A percentile compares a stretch with the other conserved stretches of the same genome.
Conservation (phyloP, 2,888 invertebrate genomes). For the Allacma fusca region DNA sequence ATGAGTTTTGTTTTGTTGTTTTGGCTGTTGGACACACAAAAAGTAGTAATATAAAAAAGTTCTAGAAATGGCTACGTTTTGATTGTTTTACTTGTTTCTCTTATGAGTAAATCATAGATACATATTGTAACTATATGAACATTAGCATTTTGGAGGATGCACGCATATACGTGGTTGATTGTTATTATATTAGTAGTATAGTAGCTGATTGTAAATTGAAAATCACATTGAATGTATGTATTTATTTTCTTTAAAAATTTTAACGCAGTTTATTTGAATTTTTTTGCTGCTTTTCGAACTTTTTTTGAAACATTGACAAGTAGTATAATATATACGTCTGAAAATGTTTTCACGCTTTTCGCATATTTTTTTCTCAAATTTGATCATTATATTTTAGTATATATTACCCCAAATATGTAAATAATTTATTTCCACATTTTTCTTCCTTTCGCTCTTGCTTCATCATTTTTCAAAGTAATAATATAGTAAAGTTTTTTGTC, state of each 20-base stretch:
- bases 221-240: slow-evolving; percentile 13
- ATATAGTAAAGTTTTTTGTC: slow-evolving; percentile 14
- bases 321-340: slow-evolving; percentile 4
- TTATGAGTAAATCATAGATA: background rate
- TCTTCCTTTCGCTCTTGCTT: background rate
- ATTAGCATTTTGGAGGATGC: slow-evolving; percentile 3
- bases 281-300: slow-evolving; percentile 9
- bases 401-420: slow-evolving; percentile 20
- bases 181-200: slow-evolving; percentile 8
- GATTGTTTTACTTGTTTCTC: background rate
- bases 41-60: background rate
- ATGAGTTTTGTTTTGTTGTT: background rate
- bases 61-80: slow-evolving; percentile 1
- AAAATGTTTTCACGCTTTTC: slow-evolving; percentile 4
- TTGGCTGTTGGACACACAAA: background rate
- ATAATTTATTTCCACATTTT: background rate
- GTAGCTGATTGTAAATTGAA: slow-evolving; percentile 12
- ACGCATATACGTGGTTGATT: slow-evolving; percentile 8
- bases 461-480: slow-evolving; percentile 7
- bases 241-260: slow-evolving; percentile 17
- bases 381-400: slow-evolving; percentile 8
- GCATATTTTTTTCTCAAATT: slow-evolving; percentile 23
- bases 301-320: slow-evolving; percentile 13
- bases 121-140: slow-evolving; percentile 3
- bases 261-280: slow-evolving; percentile 10